Conservation (phyloP, 2,797 vertebrate species). For the Myripristis murdjan region DNA sequence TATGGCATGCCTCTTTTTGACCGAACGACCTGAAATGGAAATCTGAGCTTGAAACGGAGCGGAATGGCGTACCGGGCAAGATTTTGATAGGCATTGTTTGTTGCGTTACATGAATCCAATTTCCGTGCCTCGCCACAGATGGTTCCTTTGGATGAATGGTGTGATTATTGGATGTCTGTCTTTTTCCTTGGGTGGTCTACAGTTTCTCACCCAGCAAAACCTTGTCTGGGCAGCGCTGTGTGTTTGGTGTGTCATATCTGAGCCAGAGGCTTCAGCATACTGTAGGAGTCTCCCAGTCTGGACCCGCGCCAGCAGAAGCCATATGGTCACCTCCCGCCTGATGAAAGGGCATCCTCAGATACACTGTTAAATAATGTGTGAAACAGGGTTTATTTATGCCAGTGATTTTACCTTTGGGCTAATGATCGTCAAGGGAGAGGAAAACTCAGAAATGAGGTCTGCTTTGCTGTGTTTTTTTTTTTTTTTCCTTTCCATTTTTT, state of each 20-base stretch:
- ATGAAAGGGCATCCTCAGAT: neutral
- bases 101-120: too few relatives aligned
- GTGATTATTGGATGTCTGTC: too few relatives aligned
- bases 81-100: too few relatives aligned
- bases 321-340: constrained; percentile 1
- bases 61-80: too few relatives aligned
- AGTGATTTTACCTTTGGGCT: too few relatives aligned
- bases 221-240: neutral
- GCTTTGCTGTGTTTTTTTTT: neutral
- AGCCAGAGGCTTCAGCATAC: neutral
- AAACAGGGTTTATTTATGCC: neutral
- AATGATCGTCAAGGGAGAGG: constrained; percentile 2
- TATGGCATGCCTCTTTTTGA: too few relatives aligned
- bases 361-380: constrained; percentile 1
- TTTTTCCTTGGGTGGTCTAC: neutral
- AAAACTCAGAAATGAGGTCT: neutral
- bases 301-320: neutral
- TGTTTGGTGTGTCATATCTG: constrained; percentile 4
- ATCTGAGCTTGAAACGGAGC: too few relatives aligned
- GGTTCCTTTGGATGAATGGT: too few relatives aligned
- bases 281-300: neutral
- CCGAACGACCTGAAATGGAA: too few relatives aligned
- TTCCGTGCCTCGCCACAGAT: too few relatives aligned
- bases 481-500: too few relatives aligned
- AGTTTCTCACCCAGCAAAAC: neutral